These are phyloP conservation scores for Danio kyathit DNA, from an alignment of 2,797 vertebrate genomes.

Conservation along the genomic window DNA sequence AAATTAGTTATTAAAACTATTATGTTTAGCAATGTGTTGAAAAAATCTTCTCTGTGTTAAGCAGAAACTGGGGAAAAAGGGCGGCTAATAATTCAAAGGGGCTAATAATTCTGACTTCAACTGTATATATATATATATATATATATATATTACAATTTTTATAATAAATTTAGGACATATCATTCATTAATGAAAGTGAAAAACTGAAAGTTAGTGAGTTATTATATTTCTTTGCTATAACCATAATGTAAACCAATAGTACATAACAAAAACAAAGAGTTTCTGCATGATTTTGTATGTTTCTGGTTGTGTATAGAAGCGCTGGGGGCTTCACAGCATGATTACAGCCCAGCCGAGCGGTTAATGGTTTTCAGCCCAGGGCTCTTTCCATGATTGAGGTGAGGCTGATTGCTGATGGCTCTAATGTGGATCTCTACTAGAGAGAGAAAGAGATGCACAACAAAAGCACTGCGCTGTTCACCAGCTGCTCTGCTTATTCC, in stretches of 20 bases:
- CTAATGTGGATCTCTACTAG: slow-evolving; percentile 43
- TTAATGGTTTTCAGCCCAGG: slow-evolving; percentile 53
- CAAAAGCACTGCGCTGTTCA: slow-evolving; percentile 47
- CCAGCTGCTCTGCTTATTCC: slow-evolving; percentile 34
- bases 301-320: slow-evolving; percentile 30
- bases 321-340: slow-evolving; percentile 40
- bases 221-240: background rate
- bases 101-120: too few relatives aligned
- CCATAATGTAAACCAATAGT: slow-evolving; percentile 11
- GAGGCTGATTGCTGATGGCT: slow-evolving; percentile 42
- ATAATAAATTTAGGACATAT: too few relatives aligned
- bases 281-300: slow-evolving; percentile 3
- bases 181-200: too few relatives aligned
- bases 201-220: background rate
- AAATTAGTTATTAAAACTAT: too few relatives aligned
- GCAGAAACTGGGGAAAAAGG: too few relatives aligned
- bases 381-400: slow-evolving; percentile 34
- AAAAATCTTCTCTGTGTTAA: too few relatives aligned
- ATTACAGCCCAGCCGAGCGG: slow-evolving; percentile 44
- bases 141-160: too few relatives aligned
- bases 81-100: too few relatives aligned
- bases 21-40: too few relatives aligned
- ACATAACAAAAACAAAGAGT: background rate
- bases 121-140: too few relatives aligned
- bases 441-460: slow-evolving; percentile 30